Evolutionary conservation across 2,113 vertebrate species (phyloP).

Genomic region (Centropus unirufus): DNA sequence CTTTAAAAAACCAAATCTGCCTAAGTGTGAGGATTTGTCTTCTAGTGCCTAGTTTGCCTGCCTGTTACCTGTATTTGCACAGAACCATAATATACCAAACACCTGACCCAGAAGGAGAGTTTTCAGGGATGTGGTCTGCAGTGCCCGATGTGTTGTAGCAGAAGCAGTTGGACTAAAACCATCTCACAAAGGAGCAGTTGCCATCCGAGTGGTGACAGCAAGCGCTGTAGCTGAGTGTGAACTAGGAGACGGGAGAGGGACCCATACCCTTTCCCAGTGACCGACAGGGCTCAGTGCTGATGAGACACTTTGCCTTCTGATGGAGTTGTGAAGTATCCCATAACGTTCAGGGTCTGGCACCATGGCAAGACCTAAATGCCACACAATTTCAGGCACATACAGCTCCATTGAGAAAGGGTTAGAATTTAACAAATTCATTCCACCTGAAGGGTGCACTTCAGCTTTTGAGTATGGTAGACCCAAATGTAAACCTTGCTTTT

Average conservation of each 20-base stretch:
- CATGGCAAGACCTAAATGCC: neutral
- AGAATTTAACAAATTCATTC: neutral
- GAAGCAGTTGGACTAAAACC: neutral
- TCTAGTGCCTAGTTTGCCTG: neutral
- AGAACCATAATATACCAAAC: neutral
- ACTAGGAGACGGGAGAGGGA: neutral
- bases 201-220: neutral
- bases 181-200: rapidly evolving
- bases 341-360: neutral
- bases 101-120: neutral
- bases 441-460: neutral
- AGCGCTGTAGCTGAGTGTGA: neutral
- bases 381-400: neutral
- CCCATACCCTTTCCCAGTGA: rapidly evolving
- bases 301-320: neutral
- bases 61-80: neutral
- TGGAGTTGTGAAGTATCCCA: neutral
- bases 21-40: neutral
- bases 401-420: neutral
- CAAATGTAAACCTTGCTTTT: neutral
- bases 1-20: neutral
- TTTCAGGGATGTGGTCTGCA: rapidly evolving
- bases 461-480: neutral
- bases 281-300: neutral
- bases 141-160: rapidly evolving